A percentile compares a stretch with the other conserved stretches of the same genome.
Conservation (phyloP, 2,797 vertebrate genomes). For the Malacoctenus gilli region DNA sequence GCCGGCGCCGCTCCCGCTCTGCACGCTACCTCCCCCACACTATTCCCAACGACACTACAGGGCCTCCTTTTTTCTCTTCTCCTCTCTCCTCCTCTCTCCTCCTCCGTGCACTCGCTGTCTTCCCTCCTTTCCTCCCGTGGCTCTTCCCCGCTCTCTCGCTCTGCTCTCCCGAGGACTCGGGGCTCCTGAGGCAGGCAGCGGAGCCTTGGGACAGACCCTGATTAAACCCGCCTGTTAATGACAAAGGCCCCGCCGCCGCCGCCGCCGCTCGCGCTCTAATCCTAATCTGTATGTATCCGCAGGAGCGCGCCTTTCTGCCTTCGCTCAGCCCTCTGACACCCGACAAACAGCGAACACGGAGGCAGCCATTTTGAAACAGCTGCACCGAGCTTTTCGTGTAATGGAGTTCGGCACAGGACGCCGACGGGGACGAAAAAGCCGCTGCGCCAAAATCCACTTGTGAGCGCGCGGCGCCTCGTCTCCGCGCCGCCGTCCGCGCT, state of each 20-base stretch:
- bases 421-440: conserved; percentile 31
- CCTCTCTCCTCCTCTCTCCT: conserved; percentile 35
- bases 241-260: conserved; percentile 65
- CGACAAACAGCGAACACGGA: conserved; percentile 56
- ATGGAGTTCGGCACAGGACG: conserved; percentile 72
- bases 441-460: conserved; percentile 17
- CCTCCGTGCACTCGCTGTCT: conserved; percentile 33
- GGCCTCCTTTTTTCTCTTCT: conserved; percentile 46
- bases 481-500: neutral
- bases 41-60: conserved; percentile 51
- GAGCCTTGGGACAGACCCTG: conserved; percentile 75
- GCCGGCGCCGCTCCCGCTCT: conserved; percentile 36
- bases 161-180: conserved; percentile 49
- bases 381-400: conserved; percentile 73
- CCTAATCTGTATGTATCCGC: conserved; percentile 78
- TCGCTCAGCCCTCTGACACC: conserved; percentile 61
- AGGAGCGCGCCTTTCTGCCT: conserved; percentile 57
- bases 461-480: conserved; percentile 8
- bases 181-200: conserved; percentile 66
- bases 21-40: conserved; percentile 55
- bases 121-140: conserved; percentile 28
- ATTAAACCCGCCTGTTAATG: conserved; percentile 82
- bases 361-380: conserved; percentile 82
- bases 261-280: conserved; percentile 70
- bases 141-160: conserved; percentile 15